Percentiles rank a stretch among this genome's conserved stretches.
Evolutionary conservation across 1,140 invertebrate species (phyloP).

Genomic region (Heliothis virescens): DNA sequence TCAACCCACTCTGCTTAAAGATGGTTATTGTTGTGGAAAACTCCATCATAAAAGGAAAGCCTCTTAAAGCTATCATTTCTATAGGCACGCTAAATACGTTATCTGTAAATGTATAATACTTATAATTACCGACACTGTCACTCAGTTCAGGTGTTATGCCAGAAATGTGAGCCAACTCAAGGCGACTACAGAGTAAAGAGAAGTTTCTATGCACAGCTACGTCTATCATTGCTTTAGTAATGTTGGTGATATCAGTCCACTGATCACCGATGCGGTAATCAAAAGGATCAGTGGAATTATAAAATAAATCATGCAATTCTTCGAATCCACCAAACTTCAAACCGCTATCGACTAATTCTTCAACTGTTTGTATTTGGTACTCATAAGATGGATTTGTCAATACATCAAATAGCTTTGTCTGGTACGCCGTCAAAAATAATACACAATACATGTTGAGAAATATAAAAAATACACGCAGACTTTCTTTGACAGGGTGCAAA

Average conservation of each 20-base stretch:
- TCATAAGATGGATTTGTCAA: constrained; percentile 84
- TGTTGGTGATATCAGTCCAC: constrained; percentile 76
- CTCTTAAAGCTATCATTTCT: constrained; percentile 84
- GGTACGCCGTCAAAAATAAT: constrained; percentile 84
- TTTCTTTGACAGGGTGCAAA: constrained; percentile 75
- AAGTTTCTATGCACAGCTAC: constrained; percentile 79
- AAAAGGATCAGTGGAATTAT: constrained; percentile 76
- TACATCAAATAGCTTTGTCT: constrained; percentile 85
- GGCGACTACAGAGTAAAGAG: constrained; percentile 72
- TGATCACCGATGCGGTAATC: constrained; percentile 60
- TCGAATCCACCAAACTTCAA: constrained; percentile 82
- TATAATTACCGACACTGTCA: constrained; percentile 65
- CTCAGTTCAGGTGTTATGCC: constrained; percentile 74
- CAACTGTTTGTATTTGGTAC: constrained; percentile 82
- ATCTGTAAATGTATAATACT: constrained; percentile 75
- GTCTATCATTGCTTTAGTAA: constrained; percentile 74
- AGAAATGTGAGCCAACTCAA: constrained; percentile 75
- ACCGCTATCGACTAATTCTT: constrained; percentile 79
- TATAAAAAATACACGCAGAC: constrained; percentile 84
- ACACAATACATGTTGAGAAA: constrained; percentile 84
- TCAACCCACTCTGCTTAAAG: constrained; percentile 81
- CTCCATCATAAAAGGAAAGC: constrained; percentile 83
- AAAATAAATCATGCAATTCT: constrained; percentile 84
- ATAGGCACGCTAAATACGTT: constrained; percentile 84
- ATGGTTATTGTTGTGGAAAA: constrained; percentile 77